phyloP scores from a whole-genome alignment of 1,140 invertebrate species.

The Aphelinus certus region DNA sequence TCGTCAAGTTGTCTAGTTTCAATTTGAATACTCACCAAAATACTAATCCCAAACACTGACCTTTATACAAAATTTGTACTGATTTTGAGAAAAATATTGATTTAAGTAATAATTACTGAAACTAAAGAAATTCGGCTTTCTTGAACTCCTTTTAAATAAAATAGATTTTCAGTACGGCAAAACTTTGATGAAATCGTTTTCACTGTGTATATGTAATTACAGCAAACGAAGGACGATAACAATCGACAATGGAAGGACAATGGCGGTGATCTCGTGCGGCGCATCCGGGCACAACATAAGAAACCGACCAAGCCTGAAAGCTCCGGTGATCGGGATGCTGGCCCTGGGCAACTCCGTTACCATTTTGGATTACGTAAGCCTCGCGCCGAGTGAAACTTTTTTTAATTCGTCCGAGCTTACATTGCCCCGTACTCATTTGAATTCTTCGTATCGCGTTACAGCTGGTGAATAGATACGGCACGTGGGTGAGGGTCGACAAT shows the following conservation, averaged over 20 bases:
- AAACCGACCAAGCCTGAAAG: conserved; percentile 77
- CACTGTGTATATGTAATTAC: conserved; percentile 14
- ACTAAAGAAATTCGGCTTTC: no score
- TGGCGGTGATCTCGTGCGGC: conserved; percentile 80
- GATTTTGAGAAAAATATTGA: no score
- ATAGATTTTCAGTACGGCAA: no score
- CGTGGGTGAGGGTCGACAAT: conserved; percentile 76
- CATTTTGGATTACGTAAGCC: conserved; percentile 74
- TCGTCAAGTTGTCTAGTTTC: no score
- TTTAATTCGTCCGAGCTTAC: no score
- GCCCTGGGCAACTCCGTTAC: conserved; percentile 77
- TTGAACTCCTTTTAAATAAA: no score
- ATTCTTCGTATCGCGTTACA: conserved; percentile 36
- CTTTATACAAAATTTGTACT: no score
- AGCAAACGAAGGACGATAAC: conserved; percentile 55
- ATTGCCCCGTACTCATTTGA: no score
- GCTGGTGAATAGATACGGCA: conserved; percentile 71
- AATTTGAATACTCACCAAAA: no score
- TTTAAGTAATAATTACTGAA: no score
- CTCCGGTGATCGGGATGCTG: conserved; percentile 79
- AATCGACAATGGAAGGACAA: conserved; percentile 54
- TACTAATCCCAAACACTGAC: no score
- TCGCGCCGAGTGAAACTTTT: neutral
- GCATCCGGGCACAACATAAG: conserved; percentile 85
- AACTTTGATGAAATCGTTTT: neutral